A percentile compares a stretch with the other conserved stretches of the same genome.
Conservation (phyloP, 2,113 vertebrate genomes). For the Chaetops frenatus region DNA sequence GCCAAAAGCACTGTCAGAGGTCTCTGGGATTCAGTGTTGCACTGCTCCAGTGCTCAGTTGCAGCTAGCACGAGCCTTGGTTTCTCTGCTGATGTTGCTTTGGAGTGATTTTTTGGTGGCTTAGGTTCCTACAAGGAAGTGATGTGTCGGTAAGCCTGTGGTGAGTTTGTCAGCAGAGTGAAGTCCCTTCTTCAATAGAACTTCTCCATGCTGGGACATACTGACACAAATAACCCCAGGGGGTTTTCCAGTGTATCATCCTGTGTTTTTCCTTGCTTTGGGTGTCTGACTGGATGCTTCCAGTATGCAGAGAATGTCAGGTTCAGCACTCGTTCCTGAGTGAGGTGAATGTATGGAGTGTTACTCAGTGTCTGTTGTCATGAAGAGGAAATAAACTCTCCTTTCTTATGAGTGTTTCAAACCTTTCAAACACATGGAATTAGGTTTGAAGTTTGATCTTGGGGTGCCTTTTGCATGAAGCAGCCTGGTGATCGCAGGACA, state of each 20-base stretch:
- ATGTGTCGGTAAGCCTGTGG: neutral
- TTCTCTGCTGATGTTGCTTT: neutral
- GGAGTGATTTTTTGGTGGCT: neutral
- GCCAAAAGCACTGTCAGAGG: neutral
- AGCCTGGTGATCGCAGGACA: neutral
- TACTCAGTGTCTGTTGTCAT: neutral
- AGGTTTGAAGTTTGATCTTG: neutral
- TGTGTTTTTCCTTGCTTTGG: neutral
- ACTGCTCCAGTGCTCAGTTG: neutral
- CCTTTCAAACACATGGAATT: neutral
- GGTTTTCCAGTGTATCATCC: neutral
- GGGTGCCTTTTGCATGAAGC: neutral
- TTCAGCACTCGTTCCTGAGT: neutral
- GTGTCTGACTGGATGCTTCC: neutral
- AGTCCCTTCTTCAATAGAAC: neutral
- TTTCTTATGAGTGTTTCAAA: neutral
- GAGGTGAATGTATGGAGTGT: neutral
- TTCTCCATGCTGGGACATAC: neutral
- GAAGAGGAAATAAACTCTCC: neutral
- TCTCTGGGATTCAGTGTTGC: neutral
- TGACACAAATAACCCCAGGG: neutral
- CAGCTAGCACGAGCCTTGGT: neutral
- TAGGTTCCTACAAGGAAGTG: neutral
- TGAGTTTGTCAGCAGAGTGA: neutral
- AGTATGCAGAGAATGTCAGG: neutral